Percentiles rank a stretch among this genome's conserved stretches.
Conservation (phyloP, 2,888 invertebrate genomes). For the Caenorhabditis sp. region DNA sequence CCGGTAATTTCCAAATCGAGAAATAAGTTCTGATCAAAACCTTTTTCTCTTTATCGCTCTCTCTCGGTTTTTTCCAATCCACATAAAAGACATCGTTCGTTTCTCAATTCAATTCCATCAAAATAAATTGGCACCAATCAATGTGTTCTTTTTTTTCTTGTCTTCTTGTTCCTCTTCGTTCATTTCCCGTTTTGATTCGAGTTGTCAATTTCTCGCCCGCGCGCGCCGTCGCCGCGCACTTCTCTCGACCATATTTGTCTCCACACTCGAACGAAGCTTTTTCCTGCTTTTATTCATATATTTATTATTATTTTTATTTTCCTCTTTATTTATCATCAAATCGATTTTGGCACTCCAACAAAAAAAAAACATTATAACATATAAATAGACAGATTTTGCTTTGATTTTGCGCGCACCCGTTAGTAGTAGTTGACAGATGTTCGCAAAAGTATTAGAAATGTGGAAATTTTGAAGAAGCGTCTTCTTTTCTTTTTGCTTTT, state of each 20-base stretch:
- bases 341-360: neutral
- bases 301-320: neutral
- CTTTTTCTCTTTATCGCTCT: no score
- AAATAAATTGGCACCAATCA: neutral
- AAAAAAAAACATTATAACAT: neutral
- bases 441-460: neutral
- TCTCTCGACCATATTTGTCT: neutral
- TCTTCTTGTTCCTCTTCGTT: neutral
- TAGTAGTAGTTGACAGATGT: neutral
- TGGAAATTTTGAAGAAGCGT: neutral
- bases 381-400: neutral
- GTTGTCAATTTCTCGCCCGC: neutral
- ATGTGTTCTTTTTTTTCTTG: neutral
- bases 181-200: neutral
- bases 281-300: neutral
- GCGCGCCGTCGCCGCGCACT: no score
- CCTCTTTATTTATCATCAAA: neutral
- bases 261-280: neutral
- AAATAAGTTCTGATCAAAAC: no score
- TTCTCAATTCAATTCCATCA: neutral
- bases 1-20: no score
- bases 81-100: neutral
- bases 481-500: neutral
- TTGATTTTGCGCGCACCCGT: neutral
- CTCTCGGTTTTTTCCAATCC: neutral